Conservation (phyloP, 2,888 invertebrate genomes). For the Lasius platythorax region DNA sequence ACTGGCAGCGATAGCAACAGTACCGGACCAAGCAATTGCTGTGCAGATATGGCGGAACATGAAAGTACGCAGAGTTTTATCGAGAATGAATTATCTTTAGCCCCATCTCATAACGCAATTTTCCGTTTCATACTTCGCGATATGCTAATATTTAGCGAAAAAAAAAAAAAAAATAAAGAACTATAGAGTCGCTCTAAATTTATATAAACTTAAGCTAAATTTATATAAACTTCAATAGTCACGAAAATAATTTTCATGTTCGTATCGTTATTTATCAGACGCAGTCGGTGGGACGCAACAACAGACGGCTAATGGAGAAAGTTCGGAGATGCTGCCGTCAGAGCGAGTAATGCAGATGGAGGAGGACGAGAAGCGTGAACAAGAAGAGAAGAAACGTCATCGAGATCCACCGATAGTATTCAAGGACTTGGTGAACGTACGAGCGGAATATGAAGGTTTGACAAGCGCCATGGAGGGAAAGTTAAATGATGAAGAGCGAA, state of each 20-base stretch:
- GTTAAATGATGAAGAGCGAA: conserved; percentile 91
- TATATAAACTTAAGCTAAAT: not conserved
- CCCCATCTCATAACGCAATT: not conserved
- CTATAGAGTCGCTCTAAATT: not conserved
- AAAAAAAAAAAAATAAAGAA: not conserved
- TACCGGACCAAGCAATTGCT: conserved; percentile 79
- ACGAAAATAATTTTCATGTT: not conserved
- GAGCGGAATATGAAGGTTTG: conserved; percentile 91
- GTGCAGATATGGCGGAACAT: conserved; percentile 82
- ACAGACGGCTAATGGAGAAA: conserved; percentile 79
- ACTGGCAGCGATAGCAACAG: conserved; percentile 75
- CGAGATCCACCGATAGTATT: conserved; percentile 94
- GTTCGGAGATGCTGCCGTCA: conserved; percentile 85
- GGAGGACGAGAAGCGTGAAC: conserved; percentile 89
- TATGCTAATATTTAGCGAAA: not conserved
- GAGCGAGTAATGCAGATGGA: conserved; percentile 88
- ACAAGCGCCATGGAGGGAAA: conserved; percentile 90
- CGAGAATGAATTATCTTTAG: not conserved
- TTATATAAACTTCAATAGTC: not conserved
- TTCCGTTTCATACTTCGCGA: not conserved
- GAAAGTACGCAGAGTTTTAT: conserved; percentile 74
- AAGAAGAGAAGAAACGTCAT: conserved; percentile 90
- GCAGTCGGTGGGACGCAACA: conserved; percentile 78
- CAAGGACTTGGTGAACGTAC: conserved; percentile 90
- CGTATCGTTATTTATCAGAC: conserved; percentile 58